Conservation (phyloP, 1,140 invertebrate genomes). For the Tetramorium alpestre region DNA sequence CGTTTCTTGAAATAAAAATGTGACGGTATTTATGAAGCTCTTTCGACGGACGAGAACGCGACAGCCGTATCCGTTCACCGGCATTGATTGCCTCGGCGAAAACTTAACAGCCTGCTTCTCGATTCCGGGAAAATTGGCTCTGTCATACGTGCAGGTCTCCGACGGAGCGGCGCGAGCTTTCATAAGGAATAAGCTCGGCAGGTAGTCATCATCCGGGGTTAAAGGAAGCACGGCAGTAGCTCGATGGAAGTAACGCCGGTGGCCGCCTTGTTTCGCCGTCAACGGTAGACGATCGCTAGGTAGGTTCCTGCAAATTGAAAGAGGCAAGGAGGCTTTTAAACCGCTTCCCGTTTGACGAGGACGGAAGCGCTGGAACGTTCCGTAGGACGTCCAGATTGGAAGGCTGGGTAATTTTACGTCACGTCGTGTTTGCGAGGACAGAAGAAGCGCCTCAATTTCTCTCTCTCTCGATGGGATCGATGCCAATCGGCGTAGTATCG, state of each 20-base stretch:
- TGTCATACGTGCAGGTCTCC: conserved; percentile 10
- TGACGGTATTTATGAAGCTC: not conserved
- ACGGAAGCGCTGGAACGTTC: conserved; percentile 36
- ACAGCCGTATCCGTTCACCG: not conserved
- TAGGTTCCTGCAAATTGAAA: conserved; percentile 68
- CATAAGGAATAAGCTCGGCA: conserved; percentile 33
- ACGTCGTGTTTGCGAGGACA: conserved; percentile 17
- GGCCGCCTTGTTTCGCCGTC: conserved; percentile 28
- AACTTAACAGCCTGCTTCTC: not conserved
- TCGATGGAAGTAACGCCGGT: conserved; percentile 41
- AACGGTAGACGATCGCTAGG: conserved; percentile 21
- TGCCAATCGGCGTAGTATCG: conserved; percentile 75
- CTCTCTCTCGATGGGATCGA: conserved; percentile 61
- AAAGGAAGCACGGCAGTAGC: not conserved
- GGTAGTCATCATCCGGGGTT: not conserved
- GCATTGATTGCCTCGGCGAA: conserved; percentile 19
- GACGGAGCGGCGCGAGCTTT: not conserved
- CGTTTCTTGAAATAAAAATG: not conserved
- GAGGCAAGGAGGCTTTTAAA: conserved; percentile 62
- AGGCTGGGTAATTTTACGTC: conserved; percentile 61
- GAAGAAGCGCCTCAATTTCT: not conserved
- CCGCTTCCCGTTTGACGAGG: conserved; percentile 61
- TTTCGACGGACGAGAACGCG: not conserved
- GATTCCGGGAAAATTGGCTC: conserved; percentile 40
- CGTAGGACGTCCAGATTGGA: conserved; percentile 54